phyloP scores from a whole-genome alignment of 2,888 invertebrate genomes.

The Lithophane socia region DNA sequence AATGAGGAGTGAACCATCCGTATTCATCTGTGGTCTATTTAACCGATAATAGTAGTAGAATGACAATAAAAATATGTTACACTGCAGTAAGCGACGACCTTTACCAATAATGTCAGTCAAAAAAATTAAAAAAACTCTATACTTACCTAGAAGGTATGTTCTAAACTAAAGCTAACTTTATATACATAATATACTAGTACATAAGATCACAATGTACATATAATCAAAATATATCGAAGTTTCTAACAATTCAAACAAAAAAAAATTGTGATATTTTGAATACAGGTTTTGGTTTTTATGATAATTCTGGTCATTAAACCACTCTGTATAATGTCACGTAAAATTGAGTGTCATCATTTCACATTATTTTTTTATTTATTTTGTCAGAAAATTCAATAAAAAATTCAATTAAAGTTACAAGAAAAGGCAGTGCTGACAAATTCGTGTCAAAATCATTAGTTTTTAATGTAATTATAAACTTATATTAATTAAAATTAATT shows the following conservation, averaged over 20 bases:
- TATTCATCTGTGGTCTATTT: not conserved
- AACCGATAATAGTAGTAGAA: not conserved
- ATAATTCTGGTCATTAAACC: not conserved
- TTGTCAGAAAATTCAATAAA: conserved; percentile 14
- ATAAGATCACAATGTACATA: conserved; percentile 60
- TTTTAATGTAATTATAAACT: conserved; percentile 16
- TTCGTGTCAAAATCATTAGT: conserved; percentile 23
- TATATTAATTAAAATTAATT: conserved; percentile 46
- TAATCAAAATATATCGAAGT: conserved; percentile 14
- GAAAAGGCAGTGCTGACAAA: conserved; percentile 52
- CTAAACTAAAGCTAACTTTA: conserved; percentile 44
- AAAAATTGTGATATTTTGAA: not conserved
- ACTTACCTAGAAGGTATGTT: conserved; percentile 18
- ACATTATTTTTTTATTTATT: not conserved
- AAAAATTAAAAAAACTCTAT: conserved; percentile 28
- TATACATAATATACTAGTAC: conserved; percentile 48
- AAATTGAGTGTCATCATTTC: not conserved
- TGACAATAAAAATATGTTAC: not conserved
- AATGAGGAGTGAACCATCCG: too few relatives aligned
- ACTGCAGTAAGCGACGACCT: conserved; percentile 23
- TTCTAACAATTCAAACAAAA: conserved; percentile 17
- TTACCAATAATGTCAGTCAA: conserved; percentile 49
- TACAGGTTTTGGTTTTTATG: not conserved
- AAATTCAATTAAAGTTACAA: conserved; percentile 15
- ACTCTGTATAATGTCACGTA: not conserved